phyloP scores from a whole-genome alignment of 2,797 vertebrate species.

The Eupleurogrammus muticus region DNA sequence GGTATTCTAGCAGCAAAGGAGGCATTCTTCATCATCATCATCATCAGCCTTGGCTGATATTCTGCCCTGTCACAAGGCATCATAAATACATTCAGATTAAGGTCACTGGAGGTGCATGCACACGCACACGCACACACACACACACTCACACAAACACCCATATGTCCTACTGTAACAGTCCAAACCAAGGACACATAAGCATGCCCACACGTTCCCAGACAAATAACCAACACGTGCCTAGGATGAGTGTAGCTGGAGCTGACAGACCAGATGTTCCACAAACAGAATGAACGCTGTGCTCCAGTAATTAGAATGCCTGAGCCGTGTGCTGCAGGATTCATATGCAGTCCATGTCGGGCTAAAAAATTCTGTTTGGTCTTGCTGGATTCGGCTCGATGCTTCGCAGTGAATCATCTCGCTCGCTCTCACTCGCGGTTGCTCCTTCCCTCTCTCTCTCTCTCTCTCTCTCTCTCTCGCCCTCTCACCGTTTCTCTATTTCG shows the following conservation, averaged over 20 bases:
- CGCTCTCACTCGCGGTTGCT: slow-evolving; percentile 2
- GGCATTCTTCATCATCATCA: slow-evolving; percentile 34
- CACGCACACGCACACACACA: slow-evolving; percentile 1
- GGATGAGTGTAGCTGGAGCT: background rate
- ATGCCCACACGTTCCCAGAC: slow-evolving; percentile 3
- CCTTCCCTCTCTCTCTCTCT: slow-evolving; percentile 10
- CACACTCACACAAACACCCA: background rate
- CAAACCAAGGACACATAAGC: background rate
- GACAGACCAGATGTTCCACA: slow-evolving; percentile 57
- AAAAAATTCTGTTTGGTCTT: slow-evolving; percentile 56
- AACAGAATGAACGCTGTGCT: slow-evolving; percentile 10
- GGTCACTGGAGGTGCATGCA: slow-evolving; percentile 15
- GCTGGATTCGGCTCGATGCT: slow-evolving; percentile 24
- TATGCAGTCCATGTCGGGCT: slow-evolving; percentile 56
- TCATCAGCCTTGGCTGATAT: slow-evolving; percentile 20
- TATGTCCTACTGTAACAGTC: too few species aligned
- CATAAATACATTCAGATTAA: slow-evolving; percentile 48
- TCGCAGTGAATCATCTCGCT: slow-evolving; percentile 10
- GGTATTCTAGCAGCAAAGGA: slow-evolving; percentile 42
- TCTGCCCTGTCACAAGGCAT: slow-evolving; percentile 37
- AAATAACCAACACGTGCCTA: slow-evolving; percentile 1
- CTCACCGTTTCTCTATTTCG: background rate
- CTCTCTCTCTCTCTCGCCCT: background rate
- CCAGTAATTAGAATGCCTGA: slow-evolving; percentile 62
- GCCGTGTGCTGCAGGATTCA: slow-evolving; percentile 54